Base-by-base conservation (phyloP, 2,888 invertebrate genomes). In the Copidosoma aretas region DNA sequence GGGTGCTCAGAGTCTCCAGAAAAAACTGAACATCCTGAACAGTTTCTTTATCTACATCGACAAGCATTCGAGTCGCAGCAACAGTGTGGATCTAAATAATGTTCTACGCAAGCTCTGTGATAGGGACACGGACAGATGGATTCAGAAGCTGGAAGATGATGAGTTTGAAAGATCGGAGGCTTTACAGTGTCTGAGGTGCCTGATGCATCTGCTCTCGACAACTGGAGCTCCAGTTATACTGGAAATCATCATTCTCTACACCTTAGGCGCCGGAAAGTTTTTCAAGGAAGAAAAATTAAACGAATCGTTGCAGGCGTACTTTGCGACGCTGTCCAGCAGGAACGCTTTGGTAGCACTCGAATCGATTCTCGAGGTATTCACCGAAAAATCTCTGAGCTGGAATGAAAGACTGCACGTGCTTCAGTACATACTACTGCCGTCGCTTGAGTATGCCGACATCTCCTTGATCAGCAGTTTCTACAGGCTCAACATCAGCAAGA, bases 361-460 rank as follows among this genome's bases (percentile, higher is more conserved):
- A 17, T 41, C 73, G 3, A 70, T 73, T 0, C 81, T 79, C 61
- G 60, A 73, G n/a, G 62, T 75, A n/a, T 81, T 81, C 56, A 77
- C 76, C 66, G 72, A 73, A 1, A 41, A 59, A 0, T 67, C 60
- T 4, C 64, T 49, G 1, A 62, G 41, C 1, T 24, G 60, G 0
- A 71, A 74, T 1, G 78, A 81, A 14, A 76, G 84, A 63, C 72
- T 82, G 22, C 82, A 81, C 1, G 70, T 84, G 46, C 73, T 84
- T 1, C 68, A 77, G 0, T 76, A 80, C 14, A 85, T 84, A 73
- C 69, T 85, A 3, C 60, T 84, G n/a, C 77, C 80, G 4, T 70
- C 79, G 0, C 17, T 71, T 1, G 63, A 68, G 12, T 17, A 14
- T 10, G 60, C 57, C 17, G n/a, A 19, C 4, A 19, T n/a, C 12